Evolutionary conservation across 2,113 vertebrate species (phyloP).

Genomic region (Daboia siamensis): DNA sequence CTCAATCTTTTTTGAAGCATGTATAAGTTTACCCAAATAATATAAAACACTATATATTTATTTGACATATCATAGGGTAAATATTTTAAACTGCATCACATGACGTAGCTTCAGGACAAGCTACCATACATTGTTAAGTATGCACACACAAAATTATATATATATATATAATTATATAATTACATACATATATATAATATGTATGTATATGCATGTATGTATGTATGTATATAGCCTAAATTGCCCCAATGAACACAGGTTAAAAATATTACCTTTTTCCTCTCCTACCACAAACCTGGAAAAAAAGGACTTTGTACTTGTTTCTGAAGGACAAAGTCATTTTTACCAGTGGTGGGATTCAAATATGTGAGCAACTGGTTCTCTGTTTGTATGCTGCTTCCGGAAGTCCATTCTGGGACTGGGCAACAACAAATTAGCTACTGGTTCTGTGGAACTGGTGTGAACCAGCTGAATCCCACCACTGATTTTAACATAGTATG

Average conservation of each 20-base stretch:
- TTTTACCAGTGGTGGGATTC: neutral
- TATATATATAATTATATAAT: no score
- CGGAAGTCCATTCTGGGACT: no score
- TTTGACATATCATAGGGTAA: neutral
- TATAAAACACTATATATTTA: neutral
- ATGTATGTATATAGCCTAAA: neutral
- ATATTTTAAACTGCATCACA: neutral
- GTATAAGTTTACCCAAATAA: neutral
- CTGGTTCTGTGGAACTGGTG: no score
- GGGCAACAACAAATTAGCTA: no score
- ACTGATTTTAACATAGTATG: neutral
- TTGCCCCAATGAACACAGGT: neutral
- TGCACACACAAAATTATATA: neutral
- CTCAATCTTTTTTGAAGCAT: neutral
- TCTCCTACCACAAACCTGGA: neutral
- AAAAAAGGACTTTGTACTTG: neutral
- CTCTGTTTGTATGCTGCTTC: no score
- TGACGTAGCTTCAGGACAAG: neutral
- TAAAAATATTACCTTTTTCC: neutral
- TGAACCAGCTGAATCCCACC: no score
- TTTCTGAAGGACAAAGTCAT: neutral
- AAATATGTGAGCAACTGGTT: no score
- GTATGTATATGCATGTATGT: no score
- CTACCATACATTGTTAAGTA: neutral
- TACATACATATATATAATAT: no score